Base-by-base conservation (phyloP, 2,797 vertebrate species). In the Neomorphus geoffroyi region DNA sequence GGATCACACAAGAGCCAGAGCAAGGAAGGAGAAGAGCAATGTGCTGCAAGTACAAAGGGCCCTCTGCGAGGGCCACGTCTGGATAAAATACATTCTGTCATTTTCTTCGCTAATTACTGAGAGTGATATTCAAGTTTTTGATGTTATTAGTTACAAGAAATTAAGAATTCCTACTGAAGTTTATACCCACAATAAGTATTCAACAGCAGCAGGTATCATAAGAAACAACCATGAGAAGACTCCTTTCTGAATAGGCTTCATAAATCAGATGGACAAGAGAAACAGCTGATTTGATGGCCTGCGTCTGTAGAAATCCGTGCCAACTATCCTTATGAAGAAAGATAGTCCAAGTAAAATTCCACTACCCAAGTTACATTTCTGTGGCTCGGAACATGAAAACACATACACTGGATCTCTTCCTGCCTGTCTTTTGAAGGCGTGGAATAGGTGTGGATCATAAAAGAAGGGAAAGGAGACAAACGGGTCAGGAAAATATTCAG, bases 21-120 rank as follows among this genome's bases (percentile, higher is more conserved):
- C 7, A 54, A 73, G 19, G 35, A 73, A 4, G 50, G 13, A 71
- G 50, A 56, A 13, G 14, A 80, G 32, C 0, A 0, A 45, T 54
- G 9, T 32, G 19, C n/a, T 69, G 11, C 8, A 82, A 50, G 6
- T 24, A 2, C 18, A 61, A 11, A 83, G 57, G 5, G 17, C 8
- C 18, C 10, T 37, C 18, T 45, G 17, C 18, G 45, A 45, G 45
- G 45, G 45, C 45, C 45, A 45, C 45, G 45, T 45, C 45, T 35
- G 24, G 28, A 14, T 51, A 82, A 78, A 45, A 65, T 74, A 10
- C 4, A 26, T 87, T 46, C 35, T 81, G 6, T 6, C 24, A n/a
- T 41, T 67, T 73, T 80, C 46, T 51, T 56, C 65, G 37, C 8
- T 71, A 45, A 48, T 78, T 54, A 33, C 21, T 21, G 24, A 61